Evolutionary conservation across 2,113 vertebrate genomes (phyloP), one percentile per base, ranked within the genome.

Genomic region (Oryzias celebensis): DNA sequence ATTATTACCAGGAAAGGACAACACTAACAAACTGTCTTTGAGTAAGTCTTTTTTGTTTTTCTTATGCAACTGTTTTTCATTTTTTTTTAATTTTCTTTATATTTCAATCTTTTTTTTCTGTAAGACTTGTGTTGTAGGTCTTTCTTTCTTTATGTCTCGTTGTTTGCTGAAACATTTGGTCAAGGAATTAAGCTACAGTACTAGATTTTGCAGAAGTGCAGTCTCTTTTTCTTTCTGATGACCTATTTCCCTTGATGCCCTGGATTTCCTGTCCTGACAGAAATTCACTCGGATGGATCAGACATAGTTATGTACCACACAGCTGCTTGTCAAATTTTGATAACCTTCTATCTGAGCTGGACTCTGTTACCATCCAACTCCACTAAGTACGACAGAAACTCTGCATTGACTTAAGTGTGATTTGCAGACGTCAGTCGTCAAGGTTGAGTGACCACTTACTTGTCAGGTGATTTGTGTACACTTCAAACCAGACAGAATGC

Each of bases 1-100:
- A 91, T 94, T 99, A 93, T 95, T 99, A 93, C 97, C 97, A 92
- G 96, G 95, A 88, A 98, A 96, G 95, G 95, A 98, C 94, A 96
- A 96, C 94, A 96, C 93, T 90, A 96, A 96, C 94, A 98, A 98
- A 93, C 96, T 97, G 92, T 96, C 97, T 93, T 94, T 98, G 92
- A 97, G 96, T 98, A 95, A 98, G 96, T 98, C 88, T 67, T 75
- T 82, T 75, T 82, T 64, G 61, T 85, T 85, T 83, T 71, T 85
- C 77, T 77, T 77, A 84, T 65, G 78, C 61, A 81, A 83, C 75
- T 85, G 51, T 80, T 74, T 83, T 84, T 51, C 20, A 20, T 67
- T 81, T 82, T 73, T 73, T 81, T 85, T 47, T 44, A 36, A 58
- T 64, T 73, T 18, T 46, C 47, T 49, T 51, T 36, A 36, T 36